Evolutionary conservation across 2,113 vertebrate genomes (phyloP), one percentile per base, ranked within the genome.

Genomic region (Rhinolophus ferrumequinum): DNA sequence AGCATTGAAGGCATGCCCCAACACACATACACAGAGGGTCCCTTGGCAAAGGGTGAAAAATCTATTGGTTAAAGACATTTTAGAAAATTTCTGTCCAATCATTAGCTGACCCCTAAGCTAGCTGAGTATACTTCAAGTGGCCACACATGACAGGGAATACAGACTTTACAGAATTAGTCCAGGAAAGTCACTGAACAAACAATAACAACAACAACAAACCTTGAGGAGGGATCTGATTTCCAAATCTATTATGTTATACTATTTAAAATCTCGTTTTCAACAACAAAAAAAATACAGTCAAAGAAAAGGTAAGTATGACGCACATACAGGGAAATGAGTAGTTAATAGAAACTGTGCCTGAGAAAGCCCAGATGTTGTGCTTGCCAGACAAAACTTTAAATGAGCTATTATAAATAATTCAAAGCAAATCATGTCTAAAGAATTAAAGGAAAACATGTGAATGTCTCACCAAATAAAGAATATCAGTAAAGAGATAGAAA

Each of bases 191-290:
- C 35, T 85, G 70, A 90, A 76, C 77, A 95, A 82, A 67, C 41
- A 15, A 15, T 24, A 80, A 50, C n/a, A 96, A 22, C 33, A 81
- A 26, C 28, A 79, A 83, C 24, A 90, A 77, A 82, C 26, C 13
- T 28, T 88, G 21, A 3, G 11, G 30, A 33, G 9, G 44, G 26
- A 87, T 89, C 54, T 58, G 13, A 91, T 88, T 88, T 88, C 56
- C 26, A 88, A 82, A 88, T 2, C 88, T 95, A n/a, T 77, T 93
- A 50, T 0, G 1, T 95, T 93, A 76, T 35, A 38, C 72, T 87
- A 60, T 82, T 91, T 96, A 41, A 96, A 93, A 88, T 88, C 67
- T 67, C 30, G 13, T 93, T 95, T 96, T 95, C 54, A 93, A 75
- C 24, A 56, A 62, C 28, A 62, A 92, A 66, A 67, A 54, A 86